phyloP scores from a whole-genome alignment of 2,888 invertebrate species.

The Cosmorhoe ocellata region DNA sequence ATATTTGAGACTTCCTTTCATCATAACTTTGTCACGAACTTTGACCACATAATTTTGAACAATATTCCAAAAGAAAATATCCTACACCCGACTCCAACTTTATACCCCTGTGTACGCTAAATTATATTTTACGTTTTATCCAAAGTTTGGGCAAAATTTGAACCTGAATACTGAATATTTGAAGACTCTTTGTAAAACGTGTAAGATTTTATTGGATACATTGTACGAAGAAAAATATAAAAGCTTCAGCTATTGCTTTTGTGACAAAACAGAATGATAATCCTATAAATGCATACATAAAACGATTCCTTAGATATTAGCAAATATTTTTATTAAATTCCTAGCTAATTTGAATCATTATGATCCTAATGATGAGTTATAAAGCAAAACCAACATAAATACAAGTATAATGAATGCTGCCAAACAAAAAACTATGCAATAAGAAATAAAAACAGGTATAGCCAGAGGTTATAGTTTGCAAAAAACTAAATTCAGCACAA shows the following conservation, averaged over 20 bases:
- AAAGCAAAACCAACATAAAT: too few species aligned
- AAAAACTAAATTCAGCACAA: not conserved
- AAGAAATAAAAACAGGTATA: too few species aligned
- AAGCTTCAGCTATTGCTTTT: not conserved
- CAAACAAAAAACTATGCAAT: too few species aligned
- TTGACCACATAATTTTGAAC: slow-evolving; percentile 17
- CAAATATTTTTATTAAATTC: too few species aligned
- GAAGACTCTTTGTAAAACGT: slow-evolving; percentile 12
- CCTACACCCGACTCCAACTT: slow-evolving; percentile 18
- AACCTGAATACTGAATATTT: slow-evolving; percentile 27
- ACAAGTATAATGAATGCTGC: too few species aligned
- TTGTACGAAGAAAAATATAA: not conserved
- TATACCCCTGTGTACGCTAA: slow-evolving; percentile 25
- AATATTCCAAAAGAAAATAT: slow-evolving; percentile 18
- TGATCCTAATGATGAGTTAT: too few species aligned
- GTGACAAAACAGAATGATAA: too few species aligned
- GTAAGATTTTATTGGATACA: slow-evolving; percentile 6
- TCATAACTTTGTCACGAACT: slow-evolving; percentile 8
- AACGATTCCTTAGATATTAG: too few species aligned
- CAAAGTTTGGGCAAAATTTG: slow-evolving; percentile 27
- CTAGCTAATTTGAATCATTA: too few species aligned
- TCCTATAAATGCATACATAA: too few species aligned
- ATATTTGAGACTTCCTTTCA: not conserved
- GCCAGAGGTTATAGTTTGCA: too few species aligned
- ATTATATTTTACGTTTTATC: slow-evolving; percentile 27